Evolutionary conservation across 2,797 vertebrate species (phyloP), one percentile per base, ranked within the genome.

Genomic region (Amblyraja radiata): DNA sequence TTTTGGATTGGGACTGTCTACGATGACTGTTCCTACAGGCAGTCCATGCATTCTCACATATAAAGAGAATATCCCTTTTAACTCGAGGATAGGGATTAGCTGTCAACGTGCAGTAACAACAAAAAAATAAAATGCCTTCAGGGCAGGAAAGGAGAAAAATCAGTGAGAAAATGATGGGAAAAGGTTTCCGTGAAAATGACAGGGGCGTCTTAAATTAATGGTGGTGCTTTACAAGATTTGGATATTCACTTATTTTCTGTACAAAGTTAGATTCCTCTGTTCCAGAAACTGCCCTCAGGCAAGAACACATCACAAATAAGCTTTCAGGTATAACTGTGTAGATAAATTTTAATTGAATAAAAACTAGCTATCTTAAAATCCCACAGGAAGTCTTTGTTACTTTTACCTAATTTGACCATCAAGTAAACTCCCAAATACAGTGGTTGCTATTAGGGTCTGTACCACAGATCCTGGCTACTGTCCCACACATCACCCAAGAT

Each of bases 301-400:
- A 36, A 68, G 84, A 88, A 88, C 61, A 32, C 39, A 18, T 88
- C 84, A 68, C 84, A 68, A 88, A 88, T 36, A 68, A 68, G 63
- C 63, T 88, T 88, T 88, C n/a, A 68, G 84, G n/a, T 68, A 88
- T 36, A 88, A 63, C 84, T 88, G 16, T 36, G 16, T 4, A 36
- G 63, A 68, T 88, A 65, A 68, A 68, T 88, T 88, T 36, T 68
- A 88, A 88, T 68, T 88, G 18, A 63, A 88, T 36, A 68, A 88
- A 88, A 36, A 68, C 65, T 36, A 32, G n/a, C 63, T 68, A 32
- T 32, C 16, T 88, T 88, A 36, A 68, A 68, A 88, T n/a, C 61
- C 84, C 84, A 88, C 84, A 88, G 63, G 84, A 88, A 88, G 63
- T 88, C 63, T 68, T 36, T 68, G 61, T 68, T 88, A 68, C 84